Evolutionary conservation across 2,888 invertebrate species (phyloP).

Genomic region (Metalampra italica): DNA sequence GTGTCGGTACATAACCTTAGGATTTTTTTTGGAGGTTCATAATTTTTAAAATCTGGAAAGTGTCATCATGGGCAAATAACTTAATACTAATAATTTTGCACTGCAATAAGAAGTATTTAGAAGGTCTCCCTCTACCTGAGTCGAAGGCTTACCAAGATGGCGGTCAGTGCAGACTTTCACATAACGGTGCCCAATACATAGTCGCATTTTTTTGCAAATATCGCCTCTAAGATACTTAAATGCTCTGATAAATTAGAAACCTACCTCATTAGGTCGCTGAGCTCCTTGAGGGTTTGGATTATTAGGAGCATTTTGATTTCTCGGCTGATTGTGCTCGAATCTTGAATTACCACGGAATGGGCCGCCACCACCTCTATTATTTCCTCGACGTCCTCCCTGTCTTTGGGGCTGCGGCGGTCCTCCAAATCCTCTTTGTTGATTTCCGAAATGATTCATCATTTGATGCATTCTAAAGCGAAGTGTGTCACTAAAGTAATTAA

Average conservation of each 20-base stretch:
- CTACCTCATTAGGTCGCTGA: slow-evolving; percentile 66
- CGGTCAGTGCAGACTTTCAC: not conserved
- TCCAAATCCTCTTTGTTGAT: slow-evolving; percentile 57
- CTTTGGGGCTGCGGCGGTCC: slow-evolving; percentile 71
- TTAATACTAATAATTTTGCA: too few relatives aligned
- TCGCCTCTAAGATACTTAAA: too few relatives aligned
- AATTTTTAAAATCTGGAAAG: too few relatives aligned
- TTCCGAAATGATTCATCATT: slow-evolving; percentile 62
- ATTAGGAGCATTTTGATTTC: slow-evolving; percentile 27
- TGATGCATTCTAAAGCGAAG: slow-evolving; percentile 15
- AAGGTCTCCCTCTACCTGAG: too few relatives aligned
- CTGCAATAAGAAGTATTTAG: too few relatives aligned
- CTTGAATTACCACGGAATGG: slow-evolving; percentile 60
- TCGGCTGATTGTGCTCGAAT: slow-evolving; percentile 52
- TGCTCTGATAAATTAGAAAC: slow-evolving; percentile 8
- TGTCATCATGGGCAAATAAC: too few relatives aligned
- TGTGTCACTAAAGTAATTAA: too few relatives aligned
- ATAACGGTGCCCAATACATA: not conserved
- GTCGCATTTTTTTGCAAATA: not conserved
- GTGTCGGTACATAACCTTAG: too few relatives aligned
- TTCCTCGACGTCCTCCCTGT: slow-evolving; percentile 59
- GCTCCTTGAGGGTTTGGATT: slow-evolving; percentile 50
- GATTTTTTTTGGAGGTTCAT: too few relatives aligned
- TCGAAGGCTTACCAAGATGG: not conserved
- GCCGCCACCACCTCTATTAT: slow-evolving; percentile 30